Base-by-base conservation (phyloP, 1,140 invertebrate species). In the Pygmarrhopalites habei region DNA sequence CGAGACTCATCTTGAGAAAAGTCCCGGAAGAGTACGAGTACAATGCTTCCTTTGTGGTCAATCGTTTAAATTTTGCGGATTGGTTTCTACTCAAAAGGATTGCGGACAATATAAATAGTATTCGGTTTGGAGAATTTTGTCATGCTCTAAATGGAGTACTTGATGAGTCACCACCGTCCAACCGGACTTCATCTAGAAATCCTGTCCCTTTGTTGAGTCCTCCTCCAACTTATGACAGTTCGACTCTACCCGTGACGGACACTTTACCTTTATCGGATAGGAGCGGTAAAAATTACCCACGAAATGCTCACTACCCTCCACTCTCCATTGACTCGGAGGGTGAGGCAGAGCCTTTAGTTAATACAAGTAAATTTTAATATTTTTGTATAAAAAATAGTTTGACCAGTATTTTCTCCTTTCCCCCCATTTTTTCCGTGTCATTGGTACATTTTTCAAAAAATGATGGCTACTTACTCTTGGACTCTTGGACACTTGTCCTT, bases 1-100 rank as follows among this genome's bases (percentile, higher is more conserved):
- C 89, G 74, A 83, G 83, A 1, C 87, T 90, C 10, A 43, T 68
- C 1, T 19, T 21, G 23, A 44, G 23, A 3, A 29, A 39, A 19
- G 29, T 63, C 10, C 43, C 57, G 4, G 39, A 14, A 26, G 17
- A 58, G 12, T 26, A 61, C 17, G 30, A 25, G 23, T 17, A 29
- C 12, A 15, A 19, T 2, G 19, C 66, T n/a, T 30, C 62, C 14
- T 19, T 21, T 12, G 14, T 60, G 23, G n/a, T 64, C 10, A 35
- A 29, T 5, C 23, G 49, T 4, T 19, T 68, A 10, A 43, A 30
- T n/a, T 71, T 65, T 43, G 12, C 51, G 23, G 69, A 71, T 35
- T 71, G 69, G 69, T 71, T 71, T 55, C 19, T 68, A n/a, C 51
- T 71, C n/a, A 66, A 64, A 60, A 35, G 61, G 19, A 43, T 71